Evolutionary conservation across 2,113 vertebrate genomes (phyloP), one percentile per base, ranked within the genome.

Genomic region (Scomber scombrus): DNA sequence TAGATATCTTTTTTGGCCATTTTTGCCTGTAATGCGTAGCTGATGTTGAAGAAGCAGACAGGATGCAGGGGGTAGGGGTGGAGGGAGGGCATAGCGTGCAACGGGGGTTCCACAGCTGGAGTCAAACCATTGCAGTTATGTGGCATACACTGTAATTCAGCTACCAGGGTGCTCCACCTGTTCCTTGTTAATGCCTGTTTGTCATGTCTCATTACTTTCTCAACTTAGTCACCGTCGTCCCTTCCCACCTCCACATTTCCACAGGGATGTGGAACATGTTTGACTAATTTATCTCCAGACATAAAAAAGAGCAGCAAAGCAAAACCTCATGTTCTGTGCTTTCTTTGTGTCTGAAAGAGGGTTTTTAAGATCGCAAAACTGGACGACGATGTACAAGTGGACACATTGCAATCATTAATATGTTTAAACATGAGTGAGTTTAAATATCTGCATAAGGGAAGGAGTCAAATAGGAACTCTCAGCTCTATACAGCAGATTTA

Each of bases 151-250:
- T 40, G 34, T 40, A 40, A 40, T 40, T 40, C 7, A 9, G 34
- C 34, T 40, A 40, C 34, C 34, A 40, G 34, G 34, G 34, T 9
- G 9, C 34, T 78, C 79, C 81, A 81, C 85, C 70, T 88, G 85
- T 85, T 86, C 69, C 77, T 81, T 72, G 67, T 81, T 83, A 80
- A 89, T 46, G 46, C 43, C 51, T 49, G 61, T 82, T 77, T 71
- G 79, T 90, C 81, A 75, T 45, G 81, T 72, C 67, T 86, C 89
- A 92, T 92, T 89, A 86, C 73, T 60, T 82, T 31, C 55, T 66
- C 60, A 68, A 45, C 67, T 82, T 61, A 57, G 69, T 84, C 71
- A 71, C 55, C 55, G 62, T 51, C 16, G 47, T 68, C 56, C 11
- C 18, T 71, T 66, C 43, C 77, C 75, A 68, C 70, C 45, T 85